A percentile compares a stretch with the other conserved stretches of the same genome.
Conservation (phyloP, 2,888 invertebrate genomes). For the Dendrolimus houi region DNA sequence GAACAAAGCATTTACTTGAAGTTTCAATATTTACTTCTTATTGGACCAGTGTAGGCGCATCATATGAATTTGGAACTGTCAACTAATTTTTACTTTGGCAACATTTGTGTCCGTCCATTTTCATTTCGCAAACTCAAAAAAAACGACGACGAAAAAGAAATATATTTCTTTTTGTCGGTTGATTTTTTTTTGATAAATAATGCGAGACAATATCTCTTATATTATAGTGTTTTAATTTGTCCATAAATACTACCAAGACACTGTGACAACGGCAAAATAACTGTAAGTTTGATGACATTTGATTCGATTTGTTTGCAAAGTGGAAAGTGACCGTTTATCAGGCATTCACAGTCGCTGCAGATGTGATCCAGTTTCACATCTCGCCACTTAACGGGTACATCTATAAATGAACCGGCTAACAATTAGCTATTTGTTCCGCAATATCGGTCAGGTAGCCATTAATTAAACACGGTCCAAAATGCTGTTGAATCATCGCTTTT, state of each 20-base stretch:
- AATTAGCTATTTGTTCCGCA: conserved; percentile 51
- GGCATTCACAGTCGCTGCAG: conserved; percentile 38
- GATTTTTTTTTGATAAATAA: conserved; percentile 43
- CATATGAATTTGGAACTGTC: conserved; percentile 2
- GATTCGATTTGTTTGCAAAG: conserved; percentile 62
- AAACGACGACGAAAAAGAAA: conserved; percentile 61
- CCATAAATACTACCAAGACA: background rate
- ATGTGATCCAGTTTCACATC: conserved; percentile 62
- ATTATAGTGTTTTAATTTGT: conserved; percentile 36
- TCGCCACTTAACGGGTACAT: conserved; percentile 41
- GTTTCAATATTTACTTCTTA: too few relatives aligned
- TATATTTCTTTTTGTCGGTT: conserved; percentile 47
- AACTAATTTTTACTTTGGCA: conserved; percentile 22
- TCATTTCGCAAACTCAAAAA: conserved; percentile 60
- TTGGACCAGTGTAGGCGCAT: background rate
- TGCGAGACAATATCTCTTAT: conserved; percentile 46
- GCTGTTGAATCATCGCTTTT: conserved; percentile 40
- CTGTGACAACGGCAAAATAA: conserved; percentile 19
- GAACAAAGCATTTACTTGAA: too few relatives aligned
- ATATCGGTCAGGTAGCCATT: conserved; percentile 40
- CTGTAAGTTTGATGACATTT: conserved; percentile 64
- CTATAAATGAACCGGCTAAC: conserved; percentile 54
- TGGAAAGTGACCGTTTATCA: conserved; percentile 69
- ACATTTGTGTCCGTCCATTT: conserved; percentile 58
- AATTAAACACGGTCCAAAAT: conserved; percentile 28